phyloP scores from a whole-genome alignment of 2,797 vertebrate species.

The Scomberomorus guttatus region DNA sequence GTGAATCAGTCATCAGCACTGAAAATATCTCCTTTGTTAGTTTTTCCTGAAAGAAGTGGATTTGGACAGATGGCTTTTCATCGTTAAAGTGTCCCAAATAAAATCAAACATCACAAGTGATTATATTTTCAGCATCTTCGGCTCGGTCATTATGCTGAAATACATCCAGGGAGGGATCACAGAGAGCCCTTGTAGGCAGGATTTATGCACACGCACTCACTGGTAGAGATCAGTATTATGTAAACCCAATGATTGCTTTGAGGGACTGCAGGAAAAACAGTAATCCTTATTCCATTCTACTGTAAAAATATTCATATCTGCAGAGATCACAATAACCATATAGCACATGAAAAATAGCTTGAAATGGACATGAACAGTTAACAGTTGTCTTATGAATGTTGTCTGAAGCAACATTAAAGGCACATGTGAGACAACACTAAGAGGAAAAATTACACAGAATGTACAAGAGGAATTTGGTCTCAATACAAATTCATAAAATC shows the following conservation, averaged over 20 bases:
- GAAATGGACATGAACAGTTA: slow-evolving; percentile 27
- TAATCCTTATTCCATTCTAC: slow-evolving; percentile 1
- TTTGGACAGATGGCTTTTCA: slow-evolving; percentile 63
- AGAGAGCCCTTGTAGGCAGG: slow-evolving; percentile 36
- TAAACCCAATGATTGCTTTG: slow-evolving; percentile 30
- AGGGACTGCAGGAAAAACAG: slow-evolving; percentile 36
- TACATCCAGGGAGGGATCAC: slow-evolving; percentile 10
- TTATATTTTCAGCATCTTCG: slow-evolving; percentile 63
- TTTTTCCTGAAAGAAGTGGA: slow-evolving; percentile 42
- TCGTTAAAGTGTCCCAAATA: slow-evolving; percentile 1
- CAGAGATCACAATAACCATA: slow-evolving; percentile 2
- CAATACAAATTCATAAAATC: slow-evolving; percentile 36
- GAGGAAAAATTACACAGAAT: slow-evolving; percentile 3
- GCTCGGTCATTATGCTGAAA: slow-evolving; percentile 58
- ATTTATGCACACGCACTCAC: neutral
- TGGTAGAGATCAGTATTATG: neutral
- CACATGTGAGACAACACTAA: slow-evolving; percentile 58
- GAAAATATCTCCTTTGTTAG: slow-evolving; percentile 30
- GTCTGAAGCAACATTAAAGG: slow-evolving; percentile 70
- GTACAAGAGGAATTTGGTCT: slow-evolving; percentile 64
- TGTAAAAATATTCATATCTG: slow-evolving; percentile 39
- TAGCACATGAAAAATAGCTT: slow-evolving; percentile 27
- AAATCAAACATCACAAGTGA: slow-evolving; percentile 12
- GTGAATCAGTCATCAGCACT: neutral
- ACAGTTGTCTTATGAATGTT: slow-evolving; percentile 47